Evolutionary conservation across 2,888 invertebrate species (phyloP), one percentile per base, ranked within the genome.

Genomic region (Lochmaea capreae): DNA sequence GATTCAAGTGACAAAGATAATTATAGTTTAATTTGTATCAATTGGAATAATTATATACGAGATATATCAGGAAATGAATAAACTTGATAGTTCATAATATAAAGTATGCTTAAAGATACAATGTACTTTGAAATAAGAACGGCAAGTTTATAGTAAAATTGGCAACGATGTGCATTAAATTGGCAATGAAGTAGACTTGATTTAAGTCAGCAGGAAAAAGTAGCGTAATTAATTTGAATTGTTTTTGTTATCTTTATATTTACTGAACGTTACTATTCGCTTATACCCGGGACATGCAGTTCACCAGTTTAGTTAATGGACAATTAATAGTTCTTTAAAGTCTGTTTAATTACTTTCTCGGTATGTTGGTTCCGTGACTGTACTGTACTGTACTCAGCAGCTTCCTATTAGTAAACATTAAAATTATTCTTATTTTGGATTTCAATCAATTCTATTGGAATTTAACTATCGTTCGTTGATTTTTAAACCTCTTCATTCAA

Each of bases 221-320:
- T 43, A 10, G 46, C 46, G 46, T 14, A 46, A 11, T 46, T 46
- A 46, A 46, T 46, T 46, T 46, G 46, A 46, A 46, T 46, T 46
- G 46, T 46, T 46, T 46, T 46, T 46, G 46, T 46, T 46, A 46
- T 46, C 46, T 46, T 46, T 46, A 46, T 46, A 46, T 46, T 46
- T 46, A 46, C 46, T 46, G 46, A 46, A 46, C 46, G 46, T 14
- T 46, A 46, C 46, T 46, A 46, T 46, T 46, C 12, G 46, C 14
- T 46, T 46, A 46, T 46, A 46, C 46, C 46, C 2, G 46, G 46
- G 46, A 46, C 46, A 46, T 46, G 46, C 46, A 46, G 46, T 14
- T 46, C 46, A 14, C 46, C 46, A 46, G 46, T 46, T 46, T 14
- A 46, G 12, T 46, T 46, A 46, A 46, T 46, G 46, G 46, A 46